Conservation (phyloP, 2,113 vertebrate species). For the Solea solea region DNA sequence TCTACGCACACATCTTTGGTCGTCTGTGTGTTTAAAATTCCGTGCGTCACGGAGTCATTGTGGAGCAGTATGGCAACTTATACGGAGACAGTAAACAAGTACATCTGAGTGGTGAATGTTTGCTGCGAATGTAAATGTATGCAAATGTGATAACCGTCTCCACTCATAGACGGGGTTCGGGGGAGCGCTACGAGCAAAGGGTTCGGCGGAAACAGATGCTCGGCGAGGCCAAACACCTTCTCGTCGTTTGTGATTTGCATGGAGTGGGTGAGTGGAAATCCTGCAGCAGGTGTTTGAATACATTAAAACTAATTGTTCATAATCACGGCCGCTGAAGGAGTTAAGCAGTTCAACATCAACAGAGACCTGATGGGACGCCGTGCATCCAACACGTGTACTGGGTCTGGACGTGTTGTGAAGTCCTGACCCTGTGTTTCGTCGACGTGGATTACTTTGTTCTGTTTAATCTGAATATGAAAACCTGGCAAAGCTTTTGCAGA, state of each 20-base stretch:
- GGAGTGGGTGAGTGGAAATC: not conserved
- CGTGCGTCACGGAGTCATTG: no score
- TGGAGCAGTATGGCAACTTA: no score
- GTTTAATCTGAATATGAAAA: not conserved
- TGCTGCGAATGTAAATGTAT: conserved; percentile 1
- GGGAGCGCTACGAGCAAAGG: not conserved
- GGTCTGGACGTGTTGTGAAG: no score
- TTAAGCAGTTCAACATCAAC: not conserved
- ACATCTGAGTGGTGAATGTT: not conserved
- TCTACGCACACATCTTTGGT: no score
- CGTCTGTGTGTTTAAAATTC: no score
- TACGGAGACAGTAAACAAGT: no score
- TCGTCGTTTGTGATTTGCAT: conserved; percentile 6
- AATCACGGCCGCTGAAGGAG: not conserved
- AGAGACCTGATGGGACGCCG: not conserved
- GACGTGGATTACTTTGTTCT: not conserved
- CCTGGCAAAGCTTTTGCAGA: not conserved
- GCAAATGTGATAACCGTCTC: not conserved
- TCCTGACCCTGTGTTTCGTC: no score
- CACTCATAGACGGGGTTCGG: not conserved
- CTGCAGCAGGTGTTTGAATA: conserved; percentile 29
- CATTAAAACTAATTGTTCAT: not conserved
- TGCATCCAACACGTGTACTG: not conserved
- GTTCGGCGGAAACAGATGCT: conserved; percentile 32
- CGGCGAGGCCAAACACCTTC: not conserved